Conservation (phyloP, 2,113 vertebrate genomes). For the Thinocorus orbignyianus region DNA sequence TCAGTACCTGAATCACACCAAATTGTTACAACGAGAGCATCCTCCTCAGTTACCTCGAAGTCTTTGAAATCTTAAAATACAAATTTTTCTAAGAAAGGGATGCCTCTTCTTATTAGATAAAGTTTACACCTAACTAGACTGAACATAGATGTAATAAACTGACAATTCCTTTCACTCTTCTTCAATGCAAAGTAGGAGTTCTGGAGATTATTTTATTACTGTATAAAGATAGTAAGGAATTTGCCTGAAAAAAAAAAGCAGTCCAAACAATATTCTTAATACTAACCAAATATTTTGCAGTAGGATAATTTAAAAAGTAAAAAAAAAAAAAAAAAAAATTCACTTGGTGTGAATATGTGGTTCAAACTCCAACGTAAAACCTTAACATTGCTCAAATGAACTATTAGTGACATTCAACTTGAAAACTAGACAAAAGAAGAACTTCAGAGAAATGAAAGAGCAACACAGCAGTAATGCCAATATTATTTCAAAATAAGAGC, state of each 20-base stretch:
- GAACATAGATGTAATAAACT: background rate
- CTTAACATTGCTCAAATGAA: background rate
- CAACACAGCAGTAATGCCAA: background rate
- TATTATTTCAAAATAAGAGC: background rate
- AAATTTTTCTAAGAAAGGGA: background rate
- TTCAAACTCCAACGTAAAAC: background rate
- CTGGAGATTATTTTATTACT: background rate
- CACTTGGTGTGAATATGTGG: background rate
- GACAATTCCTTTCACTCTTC: background rate
- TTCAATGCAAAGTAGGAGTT: background rate
- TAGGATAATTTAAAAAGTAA: background rate
- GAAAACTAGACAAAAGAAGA: background rate
- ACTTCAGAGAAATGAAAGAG: background rate
- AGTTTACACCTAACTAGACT: background rate
- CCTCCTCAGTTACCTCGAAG: background rate
- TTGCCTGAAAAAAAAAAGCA: background rate
- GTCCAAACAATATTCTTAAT: background rate
- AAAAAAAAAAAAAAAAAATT: background rate
- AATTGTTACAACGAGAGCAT: background rate
- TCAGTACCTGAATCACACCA: background rate
- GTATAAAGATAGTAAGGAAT: background rate
- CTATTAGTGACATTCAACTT: background rate
- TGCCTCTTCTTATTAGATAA: background rate
- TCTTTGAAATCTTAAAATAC: background rate
- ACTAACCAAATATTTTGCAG: background rate